Conservation (phyloP, 1,140 invertebrate species). For the Myzus persicae region DNA sequence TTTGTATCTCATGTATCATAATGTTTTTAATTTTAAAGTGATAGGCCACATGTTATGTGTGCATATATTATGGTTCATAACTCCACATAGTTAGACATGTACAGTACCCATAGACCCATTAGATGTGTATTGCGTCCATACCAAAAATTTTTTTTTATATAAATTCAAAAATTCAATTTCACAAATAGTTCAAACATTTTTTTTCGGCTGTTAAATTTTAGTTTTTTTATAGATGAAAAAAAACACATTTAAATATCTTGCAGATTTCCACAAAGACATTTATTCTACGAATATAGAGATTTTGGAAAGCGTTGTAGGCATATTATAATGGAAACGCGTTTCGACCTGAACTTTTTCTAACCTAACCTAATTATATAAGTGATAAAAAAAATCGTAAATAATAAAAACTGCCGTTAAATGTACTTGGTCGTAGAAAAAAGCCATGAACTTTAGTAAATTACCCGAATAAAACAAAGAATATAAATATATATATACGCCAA, state of each 20-base stretch:
- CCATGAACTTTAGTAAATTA: conserved; percentile 21
- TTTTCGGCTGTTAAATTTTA: background rate
- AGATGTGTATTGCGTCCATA: too few relatives aligned
- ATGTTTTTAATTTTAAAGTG: too few relatives aligned
- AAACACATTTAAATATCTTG: background rate
- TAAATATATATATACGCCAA: background rate
- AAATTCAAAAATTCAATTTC: background rate
- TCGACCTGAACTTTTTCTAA: background rate
- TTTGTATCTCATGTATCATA: too few relatives aligned
- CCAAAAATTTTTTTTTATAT: background rate
- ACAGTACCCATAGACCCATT: too few relatives aligned
- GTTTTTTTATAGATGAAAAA: background rate
- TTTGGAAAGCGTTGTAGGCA: background rate
- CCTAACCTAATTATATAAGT: background rate
- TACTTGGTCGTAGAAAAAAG: conserved; percentile 22
- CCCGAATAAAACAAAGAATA: background rate
- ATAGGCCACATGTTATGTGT: too few relatives aligned
- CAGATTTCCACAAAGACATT: background rate
- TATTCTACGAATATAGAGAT: background rate
- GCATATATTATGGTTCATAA: too few relatives aligned
- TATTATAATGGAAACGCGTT: background rate
- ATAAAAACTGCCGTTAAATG: conserved; percentile 22
- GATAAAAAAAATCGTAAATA: conserved; percentile 17
- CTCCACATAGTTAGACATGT: too few relatives aligned
- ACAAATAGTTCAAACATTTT: background rate